Evolutionary conservation across 2,797 vertebrate genomes (phyloP), one percentile per base, ranked within the genome.

Genomic region (Helarctos malayanus): DNA sequence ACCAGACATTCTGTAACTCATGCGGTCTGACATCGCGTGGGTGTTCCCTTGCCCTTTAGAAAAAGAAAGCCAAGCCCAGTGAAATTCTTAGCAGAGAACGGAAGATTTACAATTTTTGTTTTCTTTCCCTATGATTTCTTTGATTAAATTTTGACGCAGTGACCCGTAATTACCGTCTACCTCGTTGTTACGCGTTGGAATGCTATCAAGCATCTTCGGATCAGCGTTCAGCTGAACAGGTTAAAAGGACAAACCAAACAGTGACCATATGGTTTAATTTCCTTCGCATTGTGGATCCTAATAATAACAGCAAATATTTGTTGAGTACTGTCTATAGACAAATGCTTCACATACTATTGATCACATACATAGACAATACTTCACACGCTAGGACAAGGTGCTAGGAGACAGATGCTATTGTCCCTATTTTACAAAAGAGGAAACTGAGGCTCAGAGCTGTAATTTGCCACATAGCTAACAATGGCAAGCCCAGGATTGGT

Each of bases 341-440:
- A 69, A 69, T 45, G 29, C 11, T 73, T 75, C 47, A 41, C 16
- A 18, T 88, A n/a, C 45, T 73, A 52, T 88, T 68, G 93, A 25
- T 41, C 59, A 79, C 41, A 41, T 5, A 41, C 41, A 4, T 9
- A 71, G 73, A 57, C 59, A 75, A 69, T 45, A 25, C 11, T 73
- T 75, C 47, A 41, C 16, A 15, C 85, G 29, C 45, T 73, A 52
- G 78, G 81, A 21, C 3, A 69, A 82, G 63, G 49, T 84, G n/a
- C 78, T 57, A 52, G 92, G 32, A 68, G 38, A 69, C 63, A 76
- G 29, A 32, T 78, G 45, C 27, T 71, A 35, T 75, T 57, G 69
- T 47, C 41, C 54, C 84, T 71, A 52, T 91, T 95, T 97, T 75
- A 69, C 90, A 97, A 78, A 69, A 4, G 68, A 85, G 78, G 84